phyloP scores from a whole-genome alignment of 2,113 vertebrate species.

The Rhynchomys soricoides region DNA sequence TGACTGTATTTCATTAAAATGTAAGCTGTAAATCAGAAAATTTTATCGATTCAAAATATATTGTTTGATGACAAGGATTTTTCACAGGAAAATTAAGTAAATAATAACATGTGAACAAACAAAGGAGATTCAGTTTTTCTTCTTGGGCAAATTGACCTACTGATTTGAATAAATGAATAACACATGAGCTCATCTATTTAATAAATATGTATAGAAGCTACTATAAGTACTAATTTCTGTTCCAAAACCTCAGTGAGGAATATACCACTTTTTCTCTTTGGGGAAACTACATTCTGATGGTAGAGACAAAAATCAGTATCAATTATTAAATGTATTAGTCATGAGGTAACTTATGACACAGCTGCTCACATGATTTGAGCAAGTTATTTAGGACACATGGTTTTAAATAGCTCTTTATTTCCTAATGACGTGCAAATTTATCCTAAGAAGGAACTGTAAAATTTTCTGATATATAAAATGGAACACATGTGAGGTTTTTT shows the following conservation, averaged over 20 bases:
- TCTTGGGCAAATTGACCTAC: not conserved
- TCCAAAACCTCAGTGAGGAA: not conserved
- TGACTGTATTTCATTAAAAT: constrained; percentile 50
- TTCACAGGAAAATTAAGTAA: not conserved
- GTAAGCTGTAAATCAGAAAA: not conserved
- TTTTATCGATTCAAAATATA: not conserved
- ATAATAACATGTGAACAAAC: not conserved
- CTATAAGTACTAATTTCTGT: not conserved
- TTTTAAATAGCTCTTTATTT: constrained; percentile 45
- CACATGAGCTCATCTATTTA: not conserved
- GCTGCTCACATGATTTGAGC: constrained; percentile 17
- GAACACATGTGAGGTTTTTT: not conserved
- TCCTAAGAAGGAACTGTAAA: constrained; percentile 11
- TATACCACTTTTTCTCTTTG: not conserved
- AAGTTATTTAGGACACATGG: constrained; percentile 38
- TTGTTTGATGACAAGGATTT: constrained; percentile 7
- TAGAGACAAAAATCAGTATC: not conserved
- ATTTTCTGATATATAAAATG: not conserved
- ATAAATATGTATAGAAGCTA: not conserved
- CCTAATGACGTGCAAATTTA: not conserved
- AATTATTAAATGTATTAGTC: not conserved
- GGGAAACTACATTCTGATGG: not conserved
- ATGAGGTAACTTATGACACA: not conserved
- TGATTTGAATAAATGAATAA: not conserved
- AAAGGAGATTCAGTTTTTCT: not conserved